Evolutionary conservation across 1,140 invertebrate genomes (phyloP).

Genomic region (Wiebesia pumilae): DNA sequence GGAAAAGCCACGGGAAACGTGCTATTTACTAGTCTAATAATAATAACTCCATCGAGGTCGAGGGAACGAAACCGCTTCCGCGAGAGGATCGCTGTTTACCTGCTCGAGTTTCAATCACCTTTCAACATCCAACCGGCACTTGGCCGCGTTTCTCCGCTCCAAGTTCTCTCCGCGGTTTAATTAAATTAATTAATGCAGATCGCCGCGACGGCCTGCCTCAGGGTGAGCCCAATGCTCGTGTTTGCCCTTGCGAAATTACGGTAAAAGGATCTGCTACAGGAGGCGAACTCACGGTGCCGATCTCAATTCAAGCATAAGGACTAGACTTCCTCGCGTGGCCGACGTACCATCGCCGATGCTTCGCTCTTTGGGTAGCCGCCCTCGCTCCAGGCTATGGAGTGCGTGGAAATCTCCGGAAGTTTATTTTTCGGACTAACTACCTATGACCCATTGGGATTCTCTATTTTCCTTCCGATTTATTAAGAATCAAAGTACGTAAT

Average conservation of each 20-base stretch:
- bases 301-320: not conserved
- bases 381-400: not conserved
- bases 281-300: not conserved
- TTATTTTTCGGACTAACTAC: not conserved
- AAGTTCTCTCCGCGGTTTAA: constrained; percentile 37
- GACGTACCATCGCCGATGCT: not conserved
- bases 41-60: not conserved
- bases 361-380: not conserved
- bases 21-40: constrained; percentile 44
- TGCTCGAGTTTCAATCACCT: constrained; percentile 46
- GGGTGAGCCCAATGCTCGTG: not conserved
- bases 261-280: not conserved
- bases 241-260: not conserved
- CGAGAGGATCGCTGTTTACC: constrained; percentile 32
- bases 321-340: not conserved
- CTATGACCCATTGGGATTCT: not conserved
- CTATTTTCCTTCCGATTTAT: not conserved
- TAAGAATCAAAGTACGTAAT: not conserved
- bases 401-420: not conserved
- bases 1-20: constrained; percentile 2
- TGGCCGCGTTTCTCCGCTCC: not conserved
- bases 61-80: not conserved
- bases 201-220: not conserved
- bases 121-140: not conserved
- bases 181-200: constrained; percentile 54